phyloP scores from a whole-genome alignment of 2,797 vertebrate genomes.

The Trematomus bernacchii region DNA sequence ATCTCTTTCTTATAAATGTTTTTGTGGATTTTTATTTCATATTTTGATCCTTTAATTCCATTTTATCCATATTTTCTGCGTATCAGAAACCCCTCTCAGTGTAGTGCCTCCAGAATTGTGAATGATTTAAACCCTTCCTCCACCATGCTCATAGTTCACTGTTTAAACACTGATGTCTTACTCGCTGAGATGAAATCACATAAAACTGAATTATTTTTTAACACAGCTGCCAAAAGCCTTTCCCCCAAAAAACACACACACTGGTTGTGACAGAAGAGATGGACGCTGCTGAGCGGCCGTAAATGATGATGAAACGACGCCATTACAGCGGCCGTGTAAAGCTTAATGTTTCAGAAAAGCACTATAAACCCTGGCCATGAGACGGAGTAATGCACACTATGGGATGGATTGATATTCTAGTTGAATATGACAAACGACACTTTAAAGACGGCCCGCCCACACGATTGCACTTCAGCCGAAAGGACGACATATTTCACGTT shows the following conservation, averaged over 20 bases:
- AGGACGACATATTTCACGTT: slow-evolving; percentile 61
- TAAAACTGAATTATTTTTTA: slow-evolving; percentile 27
- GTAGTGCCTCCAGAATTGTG: not conserved
- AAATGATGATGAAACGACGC: slow-evolving; percentile 70
- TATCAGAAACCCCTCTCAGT: not conserved
- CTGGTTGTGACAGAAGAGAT: slow-evolving; percentile 43
- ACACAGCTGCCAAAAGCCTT: slow-evolving; percentile 25
- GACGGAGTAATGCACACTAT: slow-evolving; percentile 36
- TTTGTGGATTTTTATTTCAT: not conserved
- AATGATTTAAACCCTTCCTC: not conserved
- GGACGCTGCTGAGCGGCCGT: slow-evolving; percentile 35
- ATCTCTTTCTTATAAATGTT: no score
- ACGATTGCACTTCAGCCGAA: slow-evolving; percentile 65
- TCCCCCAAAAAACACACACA: slow-evolving; percentile 33
- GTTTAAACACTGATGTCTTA: slow-evolving; percentile 9
- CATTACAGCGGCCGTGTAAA: slow-evolving; percentile 61
- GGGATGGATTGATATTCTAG: slow-evolving; percentile 73
- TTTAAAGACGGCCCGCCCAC: slow-evolving; percentile 72
- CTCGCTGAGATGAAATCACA: slow-evolving; percentile 30
- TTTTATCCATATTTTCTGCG: not conserved
- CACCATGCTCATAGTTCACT: not conserved
- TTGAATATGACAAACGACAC: slow-evolving; percentile 77
- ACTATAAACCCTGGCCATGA: slow-evolving; percentile 36
- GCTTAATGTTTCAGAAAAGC: slow-evolving; percentile 74
- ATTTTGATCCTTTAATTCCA: not conserved